Base-by-base conservation (phyloP, 2,113 vertebrate species). In the Genyomyrus donnyi region DNA sequence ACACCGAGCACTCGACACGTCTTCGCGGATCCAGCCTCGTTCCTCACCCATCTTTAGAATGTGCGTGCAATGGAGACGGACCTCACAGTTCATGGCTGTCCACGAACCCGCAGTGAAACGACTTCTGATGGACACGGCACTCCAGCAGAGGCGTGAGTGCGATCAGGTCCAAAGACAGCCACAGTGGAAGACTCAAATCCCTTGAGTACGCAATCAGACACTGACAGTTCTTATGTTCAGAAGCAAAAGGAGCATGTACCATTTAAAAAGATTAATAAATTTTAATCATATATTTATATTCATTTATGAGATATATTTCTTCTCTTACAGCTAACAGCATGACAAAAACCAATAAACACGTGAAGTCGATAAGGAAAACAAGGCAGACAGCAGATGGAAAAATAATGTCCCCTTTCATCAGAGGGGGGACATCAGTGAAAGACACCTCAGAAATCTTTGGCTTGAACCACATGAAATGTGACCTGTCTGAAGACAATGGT, bases 401-500 rank as follows among this genome's bases (percentile, higher is more conserved):
- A 93, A 42, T 85, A 87, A 88, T 91, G 31, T 84, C 91, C 84
- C 90, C 91, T 93, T 92, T 91, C 89, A 91, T 91, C 87, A 89
- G 90, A 62, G 56, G 91, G 90, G 91, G 92, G 88, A 93, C 87
- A 91, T 85, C 10, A 35, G 88, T 85, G 90, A 92, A 91, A 39
- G 89, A 94, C 88, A 91, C 88, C 90, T 89, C 62, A 90, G 52
- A 91, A 85, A 93, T 96, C 95, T 96, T 96, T 96, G 96, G 95
- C 94, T 96, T 91, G 35, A 94, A 95, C 95, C 95, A 94, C 90
- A 35, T 92, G 91, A 94, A 91, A 93, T 90, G 87, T 90, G 92
- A 93, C 58, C 58, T 93, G 86, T 91, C 92, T 92, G 42, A 88
- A 89, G 84, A 84, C 56, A 19, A 42, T 39, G 74, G 31, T 19